Evolutionary conservation across 2,113 vertebrate genomes (phyloP), one percentile per base, ranked within the genome.

Genomic region (Anseranas semipalmata): DNA sequence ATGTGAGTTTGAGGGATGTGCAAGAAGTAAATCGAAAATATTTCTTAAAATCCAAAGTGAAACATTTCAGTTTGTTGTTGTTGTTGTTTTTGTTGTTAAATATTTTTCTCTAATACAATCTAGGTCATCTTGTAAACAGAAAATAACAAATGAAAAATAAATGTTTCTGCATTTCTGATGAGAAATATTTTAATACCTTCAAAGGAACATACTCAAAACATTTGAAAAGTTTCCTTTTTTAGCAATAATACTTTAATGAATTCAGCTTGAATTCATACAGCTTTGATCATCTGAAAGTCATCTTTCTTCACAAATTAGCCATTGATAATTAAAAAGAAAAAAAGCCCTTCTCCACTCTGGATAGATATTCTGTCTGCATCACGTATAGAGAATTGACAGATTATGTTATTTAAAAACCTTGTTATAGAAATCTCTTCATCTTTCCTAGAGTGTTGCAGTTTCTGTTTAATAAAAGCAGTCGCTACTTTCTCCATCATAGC

Each of bases 71-170:
- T n/a, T n/a, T n/a, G n/a, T n/a, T n/a, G 3, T 7, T 70, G 77
- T 2, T 28, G 43, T 80, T 43, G 53, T 25, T 1, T 30, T 27
- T 46, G 79, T 43, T 59, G 19, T 0, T 18, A 77, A 58, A 55
- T 66, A 25, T 72, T 90, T 90, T 83, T 80, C 32, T 53, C 21
- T 50, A 25, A 33, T 67, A 14, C 16, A 66, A 88, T 77, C 79
- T 92, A 90, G 94, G 86, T 95, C 95, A 93, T 17, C 52, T 52
- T 90, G 41, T 89, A 89, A 93, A 86, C 59, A 90, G 71, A 79
- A 96, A 93, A 83, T 45, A 41, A 6, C 7, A 62, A 80, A 63
- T 63, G 5, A 67, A 81, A 71, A 63, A 74, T 90, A 74, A 78
- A 46, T 74, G 2, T 45, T 92, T 84, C 65, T 95, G 46, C 55